Base-by-base conservation (phyloP, 2,888 invertebrate genomes). In the Fragum fragum region DNA sequence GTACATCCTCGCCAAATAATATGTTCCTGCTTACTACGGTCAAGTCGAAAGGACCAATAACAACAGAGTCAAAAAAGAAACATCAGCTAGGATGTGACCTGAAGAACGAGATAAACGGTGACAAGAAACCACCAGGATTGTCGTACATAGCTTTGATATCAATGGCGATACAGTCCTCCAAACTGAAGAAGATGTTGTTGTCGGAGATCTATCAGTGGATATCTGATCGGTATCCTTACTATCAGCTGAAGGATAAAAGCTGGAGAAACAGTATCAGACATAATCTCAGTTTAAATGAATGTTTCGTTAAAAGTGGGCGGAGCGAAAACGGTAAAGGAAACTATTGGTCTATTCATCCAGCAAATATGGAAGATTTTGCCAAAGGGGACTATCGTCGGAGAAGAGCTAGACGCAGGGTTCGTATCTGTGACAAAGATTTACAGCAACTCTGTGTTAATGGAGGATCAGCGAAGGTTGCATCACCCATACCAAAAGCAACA, bases 141-240 rank as follows among this genome's bases (percentile, higher is more conserved):
- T 87, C 87, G 5, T 87, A 88, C 53, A 99, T 99, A 91, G 99
- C 99, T 0, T 96, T 99, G 28, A 99, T 99, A 91, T 99, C 99
- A 1, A 99, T 99, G 98, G 99, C 99, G 0, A 99, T 99, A 87
- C 96, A 99, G 23, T 97, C 97, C 89, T 96, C 97, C 0, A 97
- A 97, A 0, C 99, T 99, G 47, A 96, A 97, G 85, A 99, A 99
- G 94, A 96, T 99, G 73, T 98, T 99, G 0, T 96, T 99, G 7
- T 98, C 98, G 53, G 99, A 99, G 93, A 99, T 99, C 91, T 99
- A 99, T 94, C 98, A 99, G 93, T 98, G 99, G 95, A 99, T 99
- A 88, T 95, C 99, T 83, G 98, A 99, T 94, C 97, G 99, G 94
- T 99, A 99, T 94, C 97, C 99, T 0, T 99, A 99, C 95, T 99